Base-by-base conservation (phyloP, 2,888 invertebrate species). In the Xestia c-nigrum region DNA sequence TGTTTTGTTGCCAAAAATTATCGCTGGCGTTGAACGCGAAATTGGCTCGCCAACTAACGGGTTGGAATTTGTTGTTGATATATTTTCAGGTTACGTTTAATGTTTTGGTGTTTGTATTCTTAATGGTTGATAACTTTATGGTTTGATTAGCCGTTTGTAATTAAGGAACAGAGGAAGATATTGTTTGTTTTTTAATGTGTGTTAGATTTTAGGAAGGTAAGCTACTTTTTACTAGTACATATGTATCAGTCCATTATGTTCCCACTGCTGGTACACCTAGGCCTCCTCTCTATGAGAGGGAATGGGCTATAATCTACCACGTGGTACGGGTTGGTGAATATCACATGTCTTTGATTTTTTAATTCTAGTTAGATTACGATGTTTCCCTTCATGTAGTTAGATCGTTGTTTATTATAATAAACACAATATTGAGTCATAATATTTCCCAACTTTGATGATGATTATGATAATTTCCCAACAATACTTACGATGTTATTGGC, bases 1-100 rank as follows among this genome's bases (percentile, higher is more conserved):
- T 94, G 93, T 95, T 95, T 94, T 95, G 94, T 95, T 94, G 93
- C 91, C 92, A 93, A 93, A 93, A 94, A 92, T 94, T 94, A 95
- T 94, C 90, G 93, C 85, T 90, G 89, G 88, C 90, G 90, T 86
- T 81, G 70, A 77, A 85, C 86, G 85, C 87, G 87, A 91, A 92
- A 93, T 94, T 94, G 93, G 92, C 91, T 90, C 86, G 74, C 85
- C 86, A 67, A 79, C 73, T 72, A 90, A 89, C 87, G 89, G 90
- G 89, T 90, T 89, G 87, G 83, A 74, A 74, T 75, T 85, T 80
- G 59, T 78, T 86, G 64, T 75, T 85, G 78, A 74, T 76, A 71
- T 76, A 66, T 80, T 67, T 78, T 63, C 71, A 67, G 55, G 65
- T 61, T 50, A 50, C 46, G 52, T 77, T 74, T 50, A 52, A 66